These are phyloP conservation scores for Calidris pygmaea DNA, from an alignment of 2,113 vertebrate species.

Conservation along the genomic window DNA sequence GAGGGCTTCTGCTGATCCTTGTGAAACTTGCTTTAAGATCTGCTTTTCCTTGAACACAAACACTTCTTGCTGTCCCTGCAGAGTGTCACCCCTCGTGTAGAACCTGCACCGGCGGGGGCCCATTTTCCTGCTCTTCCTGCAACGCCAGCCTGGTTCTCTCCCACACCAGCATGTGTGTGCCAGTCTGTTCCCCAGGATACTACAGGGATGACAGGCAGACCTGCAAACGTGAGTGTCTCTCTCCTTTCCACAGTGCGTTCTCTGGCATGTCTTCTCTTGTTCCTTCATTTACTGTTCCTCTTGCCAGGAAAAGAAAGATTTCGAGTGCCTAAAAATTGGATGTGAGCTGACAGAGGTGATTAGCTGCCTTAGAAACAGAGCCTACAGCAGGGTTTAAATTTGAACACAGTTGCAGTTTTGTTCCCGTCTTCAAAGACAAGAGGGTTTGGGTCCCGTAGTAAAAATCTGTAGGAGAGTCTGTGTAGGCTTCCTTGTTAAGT, in stretches of 20 bases:
- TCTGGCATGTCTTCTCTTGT: not conserved
- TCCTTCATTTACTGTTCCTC: not conserved
- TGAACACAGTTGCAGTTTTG: not conserved
- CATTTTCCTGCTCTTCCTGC: conserved; percentile 85
- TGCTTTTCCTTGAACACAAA: not conserved
- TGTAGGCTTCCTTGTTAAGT: not conserved
- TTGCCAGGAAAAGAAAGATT: not conserved
- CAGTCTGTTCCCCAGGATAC: conserved; percentile 79
- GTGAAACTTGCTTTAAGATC: not conserved
- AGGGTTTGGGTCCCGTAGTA: not conserved
- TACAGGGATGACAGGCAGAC: conserved; percentile 72
- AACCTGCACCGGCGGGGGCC: conserved; percentile 77
- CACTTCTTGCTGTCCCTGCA: conserved; percentile 51
- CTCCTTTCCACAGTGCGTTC: not conserved
- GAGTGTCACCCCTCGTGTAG: conserved; percentile 89
- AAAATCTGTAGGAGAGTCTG: not conserved
- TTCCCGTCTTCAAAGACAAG: not conserved
- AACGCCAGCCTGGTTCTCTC: conserved; percentile 69
- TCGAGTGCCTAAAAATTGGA: not conserved
- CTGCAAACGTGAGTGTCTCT: conserved; percentile 81
- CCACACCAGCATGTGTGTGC: conserved; percentile 76
- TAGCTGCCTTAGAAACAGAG: not conserved
- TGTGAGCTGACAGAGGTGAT: not conserved
- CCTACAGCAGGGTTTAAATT: not conserved
- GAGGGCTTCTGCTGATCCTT: not conserved